Percentiles rank a stretch among this genome's conserved stretches.
phyloP scores from a whole-genome alignment of 2,113 vertebrate genomes.

The Malurus alboscapulatus region DNA sequence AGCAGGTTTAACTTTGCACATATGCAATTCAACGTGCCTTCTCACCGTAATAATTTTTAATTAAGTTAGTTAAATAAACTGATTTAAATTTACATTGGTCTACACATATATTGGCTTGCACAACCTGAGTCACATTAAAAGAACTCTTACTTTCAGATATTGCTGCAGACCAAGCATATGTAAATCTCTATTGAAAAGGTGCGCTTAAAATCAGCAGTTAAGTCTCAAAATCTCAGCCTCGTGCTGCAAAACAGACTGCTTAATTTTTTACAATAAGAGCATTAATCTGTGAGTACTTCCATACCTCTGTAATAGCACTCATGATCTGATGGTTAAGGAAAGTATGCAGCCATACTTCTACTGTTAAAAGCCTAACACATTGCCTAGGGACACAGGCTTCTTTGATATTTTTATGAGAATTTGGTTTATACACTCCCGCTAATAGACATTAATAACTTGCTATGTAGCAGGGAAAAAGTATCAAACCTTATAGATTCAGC shows the following conservation, averaged over 20 bases:
- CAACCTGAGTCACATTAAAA: background rate
- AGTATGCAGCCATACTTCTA: background rate
- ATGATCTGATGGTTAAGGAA: background rate
- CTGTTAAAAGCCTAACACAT: conserved; percentile 5
- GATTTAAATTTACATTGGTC: background rate
- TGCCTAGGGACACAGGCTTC: background rate
- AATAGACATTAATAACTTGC: conserved; percentile 20
- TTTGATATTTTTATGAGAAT: conserved; percentile 22
- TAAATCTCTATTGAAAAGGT: background rate
- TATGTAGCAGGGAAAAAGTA: background rate
- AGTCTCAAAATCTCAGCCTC: background rate
- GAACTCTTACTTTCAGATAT: background rate
- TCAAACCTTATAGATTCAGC: background rate
- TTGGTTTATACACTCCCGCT: background rate
- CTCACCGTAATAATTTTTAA: background rate
- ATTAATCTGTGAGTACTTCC: conserved; percentile 6
- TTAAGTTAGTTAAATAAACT: background rate
- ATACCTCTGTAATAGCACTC: background rate
- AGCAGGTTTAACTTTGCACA: background rate
- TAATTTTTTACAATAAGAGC: background rate
- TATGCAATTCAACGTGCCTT: background rate
- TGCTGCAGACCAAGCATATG: background rate
- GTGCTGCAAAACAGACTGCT: background rate
- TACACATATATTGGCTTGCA: background rate
- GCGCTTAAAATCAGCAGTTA: background rate